Evolutionary conservation across 2,113 vertebrate species (phyloP).

Genomic region (Chaetura pelagica): DNA sequence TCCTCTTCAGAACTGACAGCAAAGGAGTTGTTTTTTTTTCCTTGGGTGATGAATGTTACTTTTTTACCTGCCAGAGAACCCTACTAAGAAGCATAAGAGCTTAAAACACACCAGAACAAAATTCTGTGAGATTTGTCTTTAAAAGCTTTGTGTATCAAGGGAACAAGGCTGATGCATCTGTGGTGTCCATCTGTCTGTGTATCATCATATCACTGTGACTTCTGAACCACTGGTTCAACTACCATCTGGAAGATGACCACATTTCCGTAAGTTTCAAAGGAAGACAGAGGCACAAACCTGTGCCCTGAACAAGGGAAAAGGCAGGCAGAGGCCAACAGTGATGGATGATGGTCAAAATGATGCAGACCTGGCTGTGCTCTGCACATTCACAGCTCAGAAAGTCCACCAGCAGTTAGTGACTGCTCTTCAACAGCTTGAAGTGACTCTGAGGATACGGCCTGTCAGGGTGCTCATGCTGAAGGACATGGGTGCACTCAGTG

Average conservation of each 20-base stretch:
- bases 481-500: rapidly evolving
- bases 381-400: rapidly evolving
- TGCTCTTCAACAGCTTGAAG: neutral
- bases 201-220: neutral
- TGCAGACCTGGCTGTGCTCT: rapidly evolving
- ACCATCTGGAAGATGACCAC: neutral
- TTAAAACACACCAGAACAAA: neutral
- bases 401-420: neutral
- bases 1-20: neutral
- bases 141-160: neutral
- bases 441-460: rapidly evolving
- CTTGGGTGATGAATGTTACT: neutral
- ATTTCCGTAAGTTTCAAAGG: neutral
- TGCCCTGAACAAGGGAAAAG: neutral
- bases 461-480: rapidly evolving
- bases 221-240: neutral
- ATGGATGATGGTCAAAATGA: rapidly evolving
- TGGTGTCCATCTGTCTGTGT: neutral
- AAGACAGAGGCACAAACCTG: neutral
- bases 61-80: neutral
- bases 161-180: neutral
- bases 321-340: neutral
- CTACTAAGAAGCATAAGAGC: neutral
- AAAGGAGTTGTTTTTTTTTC: neutral
- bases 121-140: neutral